phyloP scores from a whole-genome alignment of 2,888 invertebrate genomes.

The Lasioglossum vierecki region DNA sequence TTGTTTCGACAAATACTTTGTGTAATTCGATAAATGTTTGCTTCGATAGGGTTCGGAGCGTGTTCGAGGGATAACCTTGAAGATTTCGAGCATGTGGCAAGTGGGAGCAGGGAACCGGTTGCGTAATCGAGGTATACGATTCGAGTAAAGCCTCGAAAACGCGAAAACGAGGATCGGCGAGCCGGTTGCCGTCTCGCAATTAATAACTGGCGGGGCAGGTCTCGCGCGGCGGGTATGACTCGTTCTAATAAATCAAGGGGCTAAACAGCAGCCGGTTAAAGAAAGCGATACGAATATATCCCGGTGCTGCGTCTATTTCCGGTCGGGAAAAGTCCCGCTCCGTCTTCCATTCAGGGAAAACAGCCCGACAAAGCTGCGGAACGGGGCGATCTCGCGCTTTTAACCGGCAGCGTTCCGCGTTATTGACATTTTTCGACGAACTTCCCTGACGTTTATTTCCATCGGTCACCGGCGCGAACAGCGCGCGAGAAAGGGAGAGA shows the following conservation, averaged over 20 bases:
- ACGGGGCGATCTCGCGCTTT: slow-evolving; percentile 11
- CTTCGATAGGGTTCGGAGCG: background rate
- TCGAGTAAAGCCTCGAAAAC: background rate
- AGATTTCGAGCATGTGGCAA: background rate
- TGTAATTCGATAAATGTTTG: background rate
- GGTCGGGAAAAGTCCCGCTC: background rate
- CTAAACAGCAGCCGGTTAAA: background rate
- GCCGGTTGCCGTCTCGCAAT: background rate
- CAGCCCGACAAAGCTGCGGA: background rate
- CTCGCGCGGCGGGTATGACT: background rate
- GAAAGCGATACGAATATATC: slow-evolving; percentile 10
- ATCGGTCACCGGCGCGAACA: slow-evolving; percentile 44
- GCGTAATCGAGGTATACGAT: background rate
- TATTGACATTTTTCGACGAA: slow-evolving; percentile 63
- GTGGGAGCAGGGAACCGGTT: background rate
- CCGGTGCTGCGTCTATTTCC: slow-evolving; percentile 10
- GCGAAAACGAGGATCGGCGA: background rate
- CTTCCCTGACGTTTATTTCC: slow-evolving; percentile 43
- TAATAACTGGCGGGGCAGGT: background rate
- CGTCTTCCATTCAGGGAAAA: slow-evolving; percentile 13
- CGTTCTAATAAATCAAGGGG: slow-evolving; percentile 4
- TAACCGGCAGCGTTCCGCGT: slow-evolving; percentile 46
- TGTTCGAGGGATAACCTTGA: background rate
- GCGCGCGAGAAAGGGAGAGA: background rate
- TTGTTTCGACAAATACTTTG: background rate